A percentile compares a stretch with the other conserved stretches of the same genome.
phyloP scores from a whole-genome alignment of 2,888 invertebrate genomes.

The Zygaena filipendulae region DNA sequence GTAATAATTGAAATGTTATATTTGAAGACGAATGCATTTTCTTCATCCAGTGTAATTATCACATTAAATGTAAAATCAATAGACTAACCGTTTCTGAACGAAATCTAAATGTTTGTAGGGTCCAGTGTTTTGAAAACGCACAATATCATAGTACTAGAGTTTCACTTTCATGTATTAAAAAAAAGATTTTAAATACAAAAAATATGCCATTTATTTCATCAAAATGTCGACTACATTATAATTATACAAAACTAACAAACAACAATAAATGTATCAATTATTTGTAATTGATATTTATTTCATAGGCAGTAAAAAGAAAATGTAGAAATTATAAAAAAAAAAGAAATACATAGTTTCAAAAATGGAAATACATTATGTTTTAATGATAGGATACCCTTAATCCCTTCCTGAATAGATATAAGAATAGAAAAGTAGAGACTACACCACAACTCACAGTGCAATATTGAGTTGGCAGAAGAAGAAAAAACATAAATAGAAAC shows the following conservation, averaged over 20 bases:
- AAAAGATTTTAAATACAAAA: constrained; percentile 45
- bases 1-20: constrained; percentile 39
- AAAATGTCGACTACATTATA: constrained; percentile 59
- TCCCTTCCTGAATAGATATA: no score
- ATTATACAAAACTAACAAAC: constrained; percentile 61
- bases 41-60: constrained; percentile 60
- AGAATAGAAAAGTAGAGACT: no score
- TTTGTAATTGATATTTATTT: constrained; percentile 66
- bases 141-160: constrained; percentile 64
- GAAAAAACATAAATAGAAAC: no score
- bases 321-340: constrained; percentile 62
- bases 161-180: constrained; percentile 53
- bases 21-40: constrained; percentile 49
- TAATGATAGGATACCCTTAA: constrained; percentile 20
- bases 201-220: constrained; percentile 54
- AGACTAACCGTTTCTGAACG: constrained; percentile 59
- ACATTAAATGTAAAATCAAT: constrained; percentile 60
- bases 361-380: constrained; percentile 44
- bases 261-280: constrained; percentile 59
- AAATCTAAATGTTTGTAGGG: constrained; percentile 68
- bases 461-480: no score
- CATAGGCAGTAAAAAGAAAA: constrained; percentile 60
- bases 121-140: constrained; percentile 64
- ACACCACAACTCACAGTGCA: no score
- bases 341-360: constrained; percentile 65